Evolutionary conservation across 2,888 invertebrate species (phyloP).

Genomic region (Chrysodeixis includens): DNA sequence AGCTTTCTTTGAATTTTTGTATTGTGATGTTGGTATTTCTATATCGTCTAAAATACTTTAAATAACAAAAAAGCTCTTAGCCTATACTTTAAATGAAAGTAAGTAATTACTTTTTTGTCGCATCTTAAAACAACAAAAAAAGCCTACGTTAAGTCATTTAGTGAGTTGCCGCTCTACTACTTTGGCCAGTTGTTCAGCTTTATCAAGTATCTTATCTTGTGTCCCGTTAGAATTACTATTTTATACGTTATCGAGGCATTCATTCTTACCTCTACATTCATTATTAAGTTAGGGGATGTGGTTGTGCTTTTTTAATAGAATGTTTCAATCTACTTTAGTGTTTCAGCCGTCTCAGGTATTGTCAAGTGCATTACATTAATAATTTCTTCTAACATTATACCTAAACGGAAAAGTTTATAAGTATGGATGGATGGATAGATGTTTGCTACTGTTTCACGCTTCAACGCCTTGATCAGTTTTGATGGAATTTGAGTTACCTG

Average conservation of each 20-base stretch:
- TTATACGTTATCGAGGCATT: conserved; percentile 10
- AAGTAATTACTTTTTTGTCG: background rate
- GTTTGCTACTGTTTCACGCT: too few relatives aligned
- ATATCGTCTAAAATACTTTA: too few relatives aligned
- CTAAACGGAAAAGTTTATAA: too few relatives aligned
- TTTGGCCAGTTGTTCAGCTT: conserved; percentile 5
- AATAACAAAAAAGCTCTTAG: background rate
- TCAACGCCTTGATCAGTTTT: too few relatives aligned
- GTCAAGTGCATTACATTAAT: too few relatives aligned
- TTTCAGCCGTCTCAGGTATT: too few relatives aligned
- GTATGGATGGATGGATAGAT: too few relatives aligned
- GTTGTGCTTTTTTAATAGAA: background rate
- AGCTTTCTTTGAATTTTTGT: too few relatives aligned
- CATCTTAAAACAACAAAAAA: background rate
- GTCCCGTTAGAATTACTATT: conserved; percentile 13
- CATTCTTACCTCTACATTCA: background rate
- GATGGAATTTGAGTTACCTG: too few relatives aligned
- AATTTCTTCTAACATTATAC: too few relatives aligned
- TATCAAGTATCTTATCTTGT: conserved; percentile 17
- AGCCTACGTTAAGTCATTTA: background rate
- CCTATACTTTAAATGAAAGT: background rate
- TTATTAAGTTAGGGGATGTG: background rate
- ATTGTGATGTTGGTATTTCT: too few relatives aligned
- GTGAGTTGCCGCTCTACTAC: background rate
- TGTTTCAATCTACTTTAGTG: background rate